Evolutionary conservation across 2,888 invertebrate species (phyloP), one percentile per base, ranked within the genome.

Genomic region (Dasypolia templi): DNA sequence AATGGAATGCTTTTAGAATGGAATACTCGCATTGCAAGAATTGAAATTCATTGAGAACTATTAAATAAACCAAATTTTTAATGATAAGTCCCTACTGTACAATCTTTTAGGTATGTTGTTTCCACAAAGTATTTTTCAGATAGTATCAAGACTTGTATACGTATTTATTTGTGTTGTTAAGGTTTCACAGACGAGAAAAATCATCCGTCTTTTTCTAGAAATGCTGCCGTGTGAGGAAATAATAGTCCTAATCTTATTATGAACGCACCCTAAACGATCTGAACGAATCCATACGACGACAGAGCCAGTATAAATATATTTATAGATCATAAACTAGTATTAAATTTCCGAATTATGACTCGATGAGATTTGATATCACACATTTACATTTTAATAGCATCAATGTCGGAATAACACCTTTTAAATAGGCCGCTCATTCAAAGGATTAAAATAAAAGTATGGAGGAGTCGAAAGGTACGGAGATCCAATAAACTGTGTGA

Each of bases 381-480:
- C 72, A 94, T 95, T 94, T 91, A 93, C 94, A 94, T 94, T 89
- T 91, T 92, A 92, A 94, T 93, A 87, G 89, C 79, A 85, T 81
- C 84, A 89, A 88, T 91, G 90, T 91, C 87, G 81, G 84, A 88
- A 87, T 91, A 89, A 92, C 87, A 89, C 86, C 87, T 86, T 85
- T 89, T 88, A 86, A 86, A 88, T 86, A 81, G 72, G 84, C 75
- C 72, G 53, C 72, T 85, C 76, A 85, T 86, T 87, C 62, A 79
- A 72, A 82, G 85, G 87, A 89, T 88, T 90, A 86, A 78, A 81
- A 62, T 81, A 72, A 58, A 70, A 69, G 59, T 84, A 65, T 67
- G 19, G 72, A 63, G 66, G 63, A 72, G 74, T 69, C 53, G 64
- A 75, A 79, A 66, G 74, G 75, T 79, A 44, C 14, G 39, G 66